These are phyloP conservation scores for Bursaphelenchus mucronatus DNA, from an alignment of 1,140 invertebrate genomes.

Conservation along the genomic window DNA sequence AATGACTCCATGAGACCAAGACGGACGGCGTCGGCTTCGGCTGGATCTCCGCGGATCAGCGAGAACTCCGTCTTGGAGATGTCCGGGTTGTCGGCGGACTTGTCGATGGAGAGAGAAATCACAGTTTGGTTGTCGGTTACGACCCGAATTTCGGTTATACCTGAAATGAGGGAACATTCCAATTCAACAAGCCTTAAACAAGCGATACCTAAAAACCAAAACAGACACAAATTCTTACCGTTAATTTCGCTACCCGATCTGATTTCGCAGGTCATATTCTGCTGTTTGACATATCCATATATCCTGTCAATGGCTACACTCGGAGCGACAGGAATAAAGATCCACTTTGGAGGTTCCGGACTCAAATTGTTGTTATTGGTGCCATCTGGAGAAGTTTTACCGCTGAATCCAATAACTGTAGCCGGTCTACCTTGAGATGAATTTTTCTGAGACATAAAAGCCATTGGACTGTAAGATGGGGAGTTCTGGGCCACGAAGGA, in stretches of 20 bases:
- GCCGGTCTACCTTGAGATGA: conserved; percentile 32
- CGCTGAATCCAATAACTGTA: conserved; percentile 56
- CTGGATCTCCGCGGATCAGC: conserved; percentile 34
- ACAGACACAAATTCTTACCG: conserved; percentile 4
- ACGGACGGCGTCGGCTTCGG: conserved; percentile 31
- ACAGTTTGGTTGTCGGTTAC: conserved; percentile 34
- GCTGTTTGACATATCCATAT: conserved; percentile 31
- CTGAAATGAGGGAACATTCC: conserved; percentile 21
- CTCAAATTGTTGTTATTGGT: conserved; percentile 17
- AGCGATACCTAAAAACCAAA: conserved; percentile 20
- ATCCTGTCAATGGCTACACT: conserved; percentile 38
- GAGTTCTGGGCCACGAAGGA: conserved; percentile 40
- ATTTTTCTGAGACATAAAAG: conserved; percentile 29
- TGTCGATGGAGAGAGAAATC: conserved; percentile 26
- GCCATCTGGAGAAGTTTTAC: conserved; percentile 21
- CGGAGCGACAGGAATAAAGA: conserved; percentile 45
- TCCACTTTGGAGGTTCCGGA: conserved; percentile 23
- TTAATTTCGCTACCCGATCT: conserved; percentile 22
- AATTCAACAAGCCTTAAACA: conserved; percentile 28
- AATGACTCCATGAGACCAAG: conserved; percentile 29
- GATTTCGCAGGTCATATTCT: conserved; percentile 30
- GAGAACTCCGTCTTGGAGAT: conserved; percentile 42
- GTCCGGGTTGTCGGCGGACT: conserved; percentile 47
- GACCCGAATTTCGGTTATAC: conserved; percentile 33
- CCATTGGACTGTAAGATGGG: conserved; percentile 42